Evolutionary conservation across 2,888 invertebrate species (phyloP).

Genomic region (Serripes groenlandicus): DNA sequence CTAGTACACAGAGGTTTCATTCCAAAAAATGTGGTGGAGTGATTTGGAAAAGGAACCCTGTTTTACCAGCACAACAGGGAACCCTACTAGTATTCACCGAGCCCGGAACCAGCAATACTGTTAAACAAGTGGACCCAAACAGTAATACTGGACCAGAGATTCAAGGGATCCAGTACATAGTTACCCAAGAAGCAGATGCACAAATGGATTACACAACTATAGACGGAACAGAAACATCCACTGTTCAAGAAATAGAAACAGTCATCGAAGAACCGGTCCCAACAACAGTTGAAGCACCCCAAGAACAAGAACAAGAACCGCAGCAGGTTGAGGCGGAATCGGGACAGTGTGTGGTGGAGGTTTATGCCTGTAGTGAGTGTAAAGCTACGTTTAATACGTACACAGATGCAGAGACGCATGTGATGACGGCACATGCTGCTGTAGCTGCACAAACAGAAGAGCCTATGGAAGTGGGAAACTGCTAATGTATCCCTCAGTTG

Average conservation of each 20-base stretch:
- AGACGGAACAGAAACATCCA: not conserved
- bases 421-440: slow-evolving; percentile 63
- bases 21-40: slow-evolving; percentile 66
- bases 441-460: not conserved
- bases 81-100: slow-evolving; percentile 24
- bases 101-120: not conserved
- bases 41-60: not conserved
- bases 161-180: not conserved
- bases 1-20: slow-evolving; percentile 68
- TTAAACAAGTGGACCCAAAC: not conserved
- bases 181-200: not conserved
- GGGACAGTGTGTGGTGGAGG: slow-evolving; percentile 53
- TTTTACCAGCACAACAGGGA: not conserved
- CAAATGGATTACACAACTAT: not conserved
- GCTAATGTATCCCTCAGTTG: too few relatives aligned
- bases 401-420: slow-evolving; percentile 70
- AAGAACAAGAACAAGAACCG: not conserved
- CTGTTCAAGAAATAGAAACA: not conserved
- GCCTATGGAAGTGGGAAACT: not conserved
- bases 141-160: not conserved
- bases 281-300: not conserved
- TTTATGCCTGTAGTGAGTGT: slow-evolving; percentile 78
- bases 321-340: not conserved
- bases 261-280: not conserved
- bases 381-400: slow-evolving; percentile 66